Evolutionary conservation across 2,113 vertebrate species (phyloP).

Genomic region (Laticauda laticaudata): DNA sequence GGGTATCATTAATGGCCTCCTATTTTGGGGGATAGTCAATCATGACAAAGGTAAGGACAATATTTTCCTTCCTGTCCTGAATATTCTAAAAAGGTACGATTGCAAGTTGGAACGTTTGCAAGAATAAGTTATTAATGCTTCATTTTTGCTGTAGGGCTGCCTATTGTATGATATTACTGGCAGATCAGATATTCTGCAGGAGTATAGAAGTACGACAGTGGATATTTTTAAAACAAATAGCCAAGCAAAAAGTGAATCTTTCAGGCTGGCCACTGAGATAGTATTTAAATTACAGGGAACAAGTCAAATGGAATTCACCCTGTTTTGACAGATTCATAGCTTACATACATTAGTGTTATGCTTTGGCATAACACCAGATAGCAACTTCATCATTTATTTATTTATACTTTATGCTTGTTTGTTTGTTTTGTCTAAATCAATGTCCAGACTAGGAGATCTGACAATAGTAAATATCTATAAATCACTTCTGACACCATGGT

Average conservation of each 20-base stretch:
- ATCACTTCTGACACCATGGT: background rate
- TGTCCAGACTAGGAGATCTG: background rate
- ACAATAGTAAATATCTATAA: background rate
- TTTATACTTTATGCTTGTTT: too few species aligned
- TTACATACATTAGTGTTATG: background rate
- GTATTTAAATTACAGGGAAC: background rate
- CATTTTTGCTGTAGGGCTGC: background rate
- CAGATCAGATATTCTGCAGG: conserved; percentile 6
- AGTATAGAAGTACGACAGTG: background rate
- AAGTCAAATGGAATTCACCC: background rate
- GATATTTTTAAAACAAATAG: background rate
- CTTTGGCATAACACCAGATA: background rate
- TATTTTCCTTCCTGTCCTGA: background rate
- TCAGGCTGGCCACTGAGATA: background rate
- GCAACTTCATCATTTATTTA: background rate
- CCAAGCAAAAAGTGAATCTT: background rate
- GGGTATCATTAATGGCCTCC: background rate
- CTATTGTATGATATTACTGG: background rate
- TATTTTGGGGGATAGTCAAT: background rate
- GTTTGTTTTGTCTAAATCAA: background rate
- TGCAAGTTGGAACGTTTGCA: conserved; percentile 7
- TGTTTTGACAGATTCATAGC: background rate
- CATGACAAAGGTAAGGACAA: background rate
- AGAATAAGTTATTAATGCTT: conserved; percentile 7
- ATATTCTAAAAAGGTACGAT: background rate